Conservation (phyloP, 2,113 vertebrate species). For the Puma concolor region DNA sequence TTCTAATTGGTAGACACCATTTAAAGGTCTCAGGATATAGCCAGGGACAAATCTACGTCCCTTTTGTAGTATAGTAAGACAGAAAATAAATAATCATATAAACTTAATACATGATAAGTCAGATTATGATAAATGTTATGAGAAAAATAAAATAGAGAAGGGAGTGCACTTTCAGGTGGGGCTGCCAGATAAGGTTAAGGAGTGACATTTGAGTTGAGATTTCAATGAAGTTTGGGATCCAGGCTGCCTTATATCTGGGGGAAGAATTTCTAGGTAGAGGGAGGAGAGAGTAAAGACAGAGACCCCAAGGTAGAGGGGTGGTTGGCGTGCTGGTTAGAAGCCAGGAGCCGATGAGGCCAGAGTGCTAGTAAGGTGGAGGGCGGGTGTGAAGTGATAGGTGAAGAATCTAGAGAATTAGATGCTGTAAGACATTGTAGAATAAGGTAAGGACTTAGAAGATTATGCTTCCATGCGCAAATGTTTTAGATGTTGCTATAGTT, state of each 20-base stretch:
- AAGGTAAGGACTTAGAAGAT: constrained; percentile 21
- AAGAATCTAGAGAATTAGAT: neutral
- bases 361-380: neutral
- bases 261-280: neutral
- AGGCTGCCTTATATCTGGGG: neutral
- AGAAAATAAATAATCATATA: neutral
- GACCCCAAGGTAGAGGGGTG: neutral
- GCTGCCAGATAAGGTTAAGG: neutral
- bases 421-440: neutral
- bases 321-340: neutral
- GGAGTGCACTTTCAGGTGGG: neutral
- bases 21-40: neutral
- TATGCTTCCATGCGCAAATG: neutral
- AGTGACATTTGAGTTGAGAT: neutral
- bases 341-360: neutral
- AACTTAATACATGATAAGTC: neutral
- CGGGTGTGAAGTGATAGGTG: neutral
- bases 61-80: neutral
- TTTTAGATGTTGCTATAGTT: constrained; percentile 4
- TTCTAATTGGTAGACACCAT: neutral
- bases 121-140: neutral
- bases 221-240: neutral
- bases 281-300: neutral
- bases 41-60: neutral
- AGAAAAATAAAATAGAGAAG: constrained; percentile 11